phyloP scores from a whole-genome alignment of 2,888 invertebrate species.

The Zaprionus obscuricornis region DNA sequence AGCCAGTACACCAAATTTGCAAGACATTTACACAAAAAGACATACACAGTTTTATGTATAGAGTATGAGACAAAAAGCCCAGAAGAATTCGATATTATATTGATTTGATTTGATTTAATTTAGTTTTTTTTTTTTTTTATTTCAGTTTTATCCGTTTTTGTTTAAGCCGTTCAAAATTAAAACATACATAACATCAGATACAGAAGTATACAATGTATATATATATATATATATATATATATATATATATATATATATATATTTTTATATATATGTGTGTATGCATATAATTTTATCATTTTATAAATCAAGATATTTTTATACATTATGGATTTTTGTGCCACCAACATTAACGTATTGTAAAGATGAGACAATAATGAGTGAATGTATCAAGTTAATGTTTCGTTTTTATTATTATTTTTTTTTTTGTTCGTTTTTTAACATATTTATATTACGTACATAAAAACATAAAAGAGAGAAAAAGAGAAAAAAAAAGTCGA shows the following conservation, averaged over 20 bases:
- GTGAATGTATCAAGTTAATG: conserved; percentile 36
- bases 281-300: conserved; percentile 36
- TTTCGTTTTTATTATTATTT: too few species aligned
- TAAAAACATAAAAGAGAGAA: conserved; percentile 77
- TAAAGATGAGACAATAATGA: conserved; percentile 60
- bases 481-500: conserved; percentile 81
- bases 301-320: conserved; percentile 21
- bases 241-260: conserved; percentile 26
- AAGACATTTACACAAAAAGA: conserved; percentile 75
- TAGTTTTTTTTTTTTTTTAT: conserved; percentile 14
- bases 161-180: conserved; percentile 34
- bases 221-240: conserved; percentile 36
- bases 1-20: conserved; percentile 67
- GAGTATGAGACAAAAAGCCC: conserved; percentile 62
- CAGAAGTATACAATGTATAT: conserved; percentile 25
- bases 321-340: conserved; percentile 70
- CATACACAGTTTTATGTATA: conserved; percentile 59
- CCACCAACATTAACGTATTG: conserved; percentile 76
- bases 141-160: conserved; percentile 26
- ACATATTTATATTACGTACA: conserved; percentile 71
- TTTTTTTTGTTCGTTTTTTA: conserved; percentile 48
- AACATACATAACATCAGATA: conserved; percentile 22
- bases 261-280: conserved; percentile 27
- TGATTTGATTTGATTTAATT: conserved; percentile 27
- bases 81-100: conserved; percentile 42